Evolutionary conservation across 2,888 invertebrate species (phyloP), one percentile per base, ranked within the genome.

Genomic region (Encarsia formosa): DNA sequence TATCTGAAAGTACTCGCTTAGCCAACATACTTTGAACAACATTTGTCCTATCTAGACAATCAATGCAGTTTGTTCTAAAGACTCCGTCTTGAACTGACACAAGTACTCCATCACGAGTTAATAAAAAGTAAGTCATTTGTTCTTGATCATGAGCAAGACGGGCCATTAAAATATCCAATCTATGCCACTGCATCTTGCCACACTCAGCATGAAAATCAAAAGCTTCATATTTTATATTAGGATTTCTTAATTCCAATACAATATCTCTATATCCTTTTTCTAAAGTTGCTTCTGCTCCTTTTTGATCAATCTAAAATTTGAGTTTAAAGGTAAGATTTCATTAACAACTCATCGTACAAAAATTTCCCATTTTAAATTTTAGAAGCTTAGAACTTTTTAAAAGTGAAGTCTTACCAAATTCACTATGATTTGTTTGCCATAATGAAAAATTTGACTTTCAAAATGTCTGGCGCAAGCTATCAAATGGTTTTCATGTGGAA

Each of bases 141-240:
- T 90, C 81, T 68, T 91, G 86, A 65, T 93, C 91, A 59, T 86
- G 84, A 1, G 87, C 81, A 50, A 97, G 77, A 57, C 93, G 80
- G 74, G 96, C 91, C 61, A 93, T 85, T 41, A 99, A 79, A 64
- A 96, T 85, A 53, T 88, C 84, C 18, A 99, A 79, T 16, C 95
- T 79, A 72, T 97, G 90, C 91, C 96, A 99, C 44, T 92, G 82
- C 91, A 98, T 91, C 68, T 90, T 88, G 24, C 91, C 82, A 70
- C 99, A 99, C 76, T 99, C 98, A 1, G 89, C 83, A 78, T 99
- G 99, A 75, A 99, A 99, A 77, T 99, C 99, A 77, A 98, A 99
- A 5, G 92, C 87, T 74, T 97, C 96, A 75, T 98, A 98, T 43
- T 91, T 76, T 16, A 88, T 81, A 48, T 81, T 75, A 11, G 76